Base-by-base conservation (phyloP, 2,888 invertebrate species). In the Panzeria rudis region DNA sequence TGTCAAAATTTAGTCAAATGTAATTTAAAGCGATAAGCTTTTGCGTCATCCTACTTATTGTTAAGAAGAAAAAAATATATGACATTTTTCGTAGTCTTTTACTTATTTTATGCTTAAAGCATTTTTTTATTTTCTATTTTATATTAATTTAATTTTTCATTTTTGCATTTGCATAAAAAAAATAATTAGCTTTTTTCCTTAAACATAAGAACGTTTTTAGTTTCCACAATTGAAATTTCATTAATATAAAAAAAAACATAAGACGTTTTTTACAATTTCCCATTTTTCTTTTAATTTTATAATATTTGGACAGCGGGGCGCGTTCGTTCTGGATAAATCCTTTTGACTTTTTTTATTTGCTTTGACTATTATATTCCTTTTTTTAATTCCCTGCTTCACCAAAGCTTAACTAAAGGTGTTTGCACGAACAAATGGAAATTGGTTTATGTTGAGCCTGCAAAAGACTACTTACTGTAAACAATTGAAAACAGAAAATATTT, bases 1-100 rank as follows among this genome's bases (percentile, higher is more conserved):
- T 56, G 15, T 38, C 1, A 32, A 44, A 69, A 79, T 1, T 35
- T 71, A 80, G 50, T 71, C 76, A 72, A 52, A 72, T 62, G 76
- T 72, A 72, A 72, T 23, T 80, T 66, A 68, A 61, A 35, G 15
- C 47, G 71, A 84, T 77, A 84, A 80, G 76, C 52, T 25, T 44
- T 41, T 23, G 1, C 38, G 32, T 59, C 25, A 4, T 80, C 7
- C 15, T 56, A n/a, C 11, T 62, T 62, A 4, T 62, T 62, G 15
- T 20, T 38, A 7, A 17, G n/a, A 29, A 29, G 29, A 5, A 17
- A 25, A 44, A 3, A 38, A 13, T n/a, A n/a, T n/a, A n/a, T 38
- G 1, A 38, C 8, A 38, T 11, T 11, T 38, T 1, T 38, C 38
- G 8, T 38, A 38, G 38, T 38, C 38, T 1, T 11, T 38, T 13